A percentile compares a stretch with the other conserved stretches of the same genome.
These are phyloP conservation scores for Thalassophryne amazonica DNA, from an alignment of 2,797 vertebrate species.

Conservation along the genomic window DNA sequence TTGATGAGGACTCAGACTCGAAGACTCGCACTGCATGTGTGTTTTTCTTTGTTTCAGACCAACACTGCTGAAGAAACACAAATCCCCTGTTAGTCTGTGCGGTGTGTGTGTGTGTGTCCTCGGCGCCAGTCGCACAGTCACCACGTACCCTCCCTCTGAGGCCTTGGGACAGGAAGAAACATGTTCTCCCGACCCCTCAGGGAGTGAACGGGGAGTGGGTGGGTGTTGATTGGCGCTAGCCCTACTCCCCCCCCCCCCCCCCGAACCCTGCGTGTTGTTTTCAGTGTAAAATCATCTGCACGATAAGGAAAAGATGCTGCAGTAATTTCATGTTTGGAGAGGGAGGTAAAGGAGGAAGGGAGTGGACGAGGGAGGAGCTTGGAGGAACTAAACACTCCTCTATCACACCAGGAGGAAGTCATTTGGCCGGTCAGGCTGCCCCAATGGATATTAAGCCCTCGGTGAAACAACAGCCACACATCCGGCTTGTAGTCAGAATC, in stretches of 20 bases:
- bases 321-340: constrained; percentile 26
- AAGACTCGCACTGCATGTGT: constrained; percentile 26
- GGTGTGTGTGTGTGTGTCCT: constrained; percentile 7
- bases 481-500: constrained; percentile 41
- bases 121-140: constrained; percentile 67
- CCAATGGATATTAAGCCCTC: constrained; percentile 58
- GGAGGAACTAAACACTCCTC: constrained; percentile 66
- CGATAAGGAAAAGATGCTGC: not conserved
- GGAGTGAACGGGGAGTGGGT: constrained; percentile 35
- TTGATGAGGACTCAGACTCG: constrained; percentile 29
- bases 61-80: constrained; percentile 52
- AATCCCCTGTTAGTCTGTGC: constrained; percentile 51
- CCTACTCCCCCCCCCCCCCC: constrained; percentile 4
- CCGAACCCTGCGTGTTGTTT: constrained; percentile 22
- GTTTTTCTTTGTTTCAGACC: constrained; percentile 19
- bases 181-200: constrained; percentile 55
- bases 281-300: not conserved
- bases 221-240: constrained; percentile 65
- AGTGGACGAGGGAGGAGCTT: constrained; percentile 45
- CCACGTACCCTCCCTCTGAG: constrained; percentile 46
- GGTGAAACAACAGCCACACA: constrained; percentile 49
- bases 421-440: constrained; percentile 55
- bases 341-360: constrained; percentile 35
- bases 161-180: constrained; percentile 69
- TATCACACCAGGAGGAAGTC: constrained; percentile 64